phyloP scores from a whole-genome alignment of 2,888 invertebrate genomes.

The Xylocampa areola region DNA sequence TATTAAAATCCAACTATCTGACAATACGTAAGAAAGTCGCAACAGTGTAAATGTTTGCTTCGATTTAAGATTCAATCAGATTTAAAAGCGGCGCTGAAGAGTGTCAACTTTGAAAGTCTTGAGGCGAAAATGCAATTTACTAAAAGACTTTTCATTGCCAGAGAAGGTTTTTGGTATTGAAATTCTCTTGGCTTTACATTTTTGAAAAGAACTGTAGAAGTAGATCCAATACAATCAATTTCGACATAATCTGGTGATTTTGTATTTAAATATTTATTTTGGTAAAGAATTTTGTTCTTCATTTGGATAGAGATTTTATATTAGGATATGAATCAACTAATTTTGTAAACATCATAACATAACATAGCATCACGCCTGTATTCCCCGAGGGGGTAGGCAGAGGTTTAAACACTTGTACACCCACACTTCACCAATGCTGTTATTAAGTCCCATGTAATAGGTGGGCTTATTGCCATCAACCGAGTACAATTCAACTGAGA shows the following conservation, averaged over 20 bases:
- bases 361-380: too few relatives aligned
- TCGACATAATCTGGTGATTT: background rate
- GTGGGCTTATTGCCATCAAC: too few relatives aligned
- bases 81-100: constrained; percentile 52
- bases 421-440: too few relatives aligned
- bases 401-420: too few relatives aligned
- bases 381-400: too few relatives aligned
- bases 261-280: background rate
- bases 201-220: constrained; percentile 20
- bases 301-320: too few relatives aligned
- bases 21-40: constrained; percentile 20
- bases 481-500: too few relatives aligned
- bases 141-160: constrained; percentile 59
- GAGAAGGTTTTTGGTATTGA: constrained; percentile 48
- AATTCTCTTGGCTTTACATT: constrained; percentile 37
- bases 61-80: constrained; percentile 51
- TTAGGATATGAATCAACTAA: too few relatives aligned
- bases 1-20: constrained; percentile 27
- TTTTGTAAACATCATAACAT: too few relatives aligned
- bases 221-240: background rate
- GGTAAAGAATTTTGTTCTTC: background rate
- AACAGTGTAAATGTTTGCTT: constrained; percentile 35
- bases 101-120: constrained; percentile 54
- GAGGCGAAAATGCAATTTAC: constrained; percentile 62
- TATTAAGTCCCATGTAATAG: too few relatives aligned